These are phyloP conservation scores for Moxostoma hubbsi DNA, from an alignment of 2,797 vertebrate genomes.

Conservation along the genomic window DNA sequence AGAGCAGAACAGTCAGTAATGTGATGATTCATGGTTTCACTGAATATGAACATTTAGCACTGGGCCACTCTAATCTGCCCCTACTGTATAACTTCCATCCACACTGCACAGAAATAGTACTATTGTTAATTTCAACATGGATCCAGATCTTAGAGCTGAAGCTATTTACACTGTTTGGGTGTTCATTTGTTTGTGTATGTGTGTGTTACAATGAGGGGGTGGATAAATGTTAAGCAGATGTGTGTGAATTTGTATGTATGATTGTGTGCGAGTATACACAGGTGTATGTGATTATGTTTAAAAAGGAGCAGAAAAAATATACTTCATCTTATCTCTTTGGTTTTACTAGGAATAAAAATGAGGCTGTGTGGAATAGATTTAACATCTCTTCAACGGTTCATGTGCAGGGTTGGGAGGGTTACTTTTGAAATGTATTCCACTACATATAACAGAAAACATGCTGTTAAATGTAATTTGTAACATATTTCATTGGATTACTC, in stretches of 20 bases:
- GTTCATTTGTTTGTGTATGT: not conserved
- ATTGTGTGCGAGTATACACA: too few relatives aligned
- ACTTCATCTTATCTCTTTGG: too few relatives aligned
- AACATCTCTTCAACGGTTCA: too few relatives aligned
- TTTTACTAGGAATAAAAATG: too few relatives aligned
- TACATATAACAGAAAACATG: too few relatives aligned
- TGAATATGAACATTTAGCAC: slow-evolving; percentile 27
- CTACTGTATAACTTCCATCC: slow-evolving; percentile 26
- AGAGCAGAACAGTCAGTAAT: not conserved
- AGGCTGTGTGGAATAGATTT: too few relatives aligned
- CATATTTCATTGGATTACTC: too few relatives aligned
- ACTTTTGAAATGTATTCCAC: too few relatives aligned
- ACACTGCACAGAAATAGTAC: slow-evolving; percentile 12
- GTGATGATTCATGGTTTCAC: slow-evolving; percentile 43
- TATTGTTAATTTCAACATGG: slow-evolving; percentile 7
- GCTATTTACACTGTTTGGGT: not conserved
- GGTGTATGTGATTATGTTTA: slow-evolving; percentile 22
- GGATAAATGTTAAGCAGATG: slow-evolving; percentile 9
- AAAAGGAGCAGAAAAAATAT: not conserved
- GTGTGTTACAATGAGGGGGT: not conserved
- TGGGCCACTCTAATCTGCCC: not conserved
- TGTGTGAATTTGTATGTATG: slow-evolving; percentile 28
- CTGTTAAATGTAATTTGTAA: too few relatives aligned
- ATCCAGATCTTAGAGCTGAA: slow-evolving; percentile 11
- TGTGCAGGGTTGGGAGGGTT: too few relatives aligned